Evolutionary conservation across 1,140 invertebrate genomes (phyloP).

Genomic region (Subanguina moxae): DNA sequence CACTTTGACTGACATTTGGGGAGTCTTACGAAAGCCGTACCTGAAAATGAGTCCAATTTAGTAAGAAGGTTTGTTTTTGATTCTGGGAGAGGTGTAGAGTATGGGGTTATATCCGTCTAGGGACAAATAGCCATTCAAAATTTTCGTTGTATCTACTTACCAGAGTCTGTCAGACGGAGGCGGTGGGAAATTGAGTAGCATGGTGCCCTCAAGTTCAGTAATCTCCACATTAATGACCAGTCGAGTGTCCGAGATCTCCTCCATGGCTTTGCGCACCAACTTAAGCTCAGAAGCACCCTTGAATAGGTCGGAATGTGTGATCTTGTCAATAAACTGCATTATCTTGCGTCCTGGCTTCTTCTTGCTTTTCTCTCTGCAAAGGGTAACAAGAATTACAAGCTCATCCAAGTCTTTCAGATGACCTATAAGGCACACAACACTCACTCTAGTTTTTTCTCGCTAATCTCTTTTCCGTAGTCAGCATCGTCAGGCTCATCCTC

Average conservation of each 20-base stretch:
- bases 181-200: conserved; percentile 84
- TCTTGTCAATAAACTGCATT: conserved; percentile 74
- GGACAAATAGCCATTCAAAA: no score
- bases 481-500: conserved; percentile 54
- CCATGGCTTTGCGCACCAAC: conserved; percentile 62
- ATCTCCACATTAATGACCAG: conserved; percentile 82
- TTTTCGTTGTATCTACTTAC: no score
- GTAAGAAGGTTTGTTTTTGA: no score
- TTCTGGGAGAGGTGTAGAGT: no score
- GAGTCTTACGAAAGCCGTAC: conserved; percentile 53
- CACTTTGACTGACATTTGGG: conserved; percentile 47
- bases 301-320: conserved; percentile 84
- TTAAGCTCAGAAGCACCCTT: conserved; percentile 69
- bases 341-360: conserved; percentile 40
- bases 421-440: no score
- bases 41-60: conserved; percentile 11
- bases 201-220: conserved; percentile 73
- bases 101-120: no score
- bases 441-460: conserved; percentile 35
- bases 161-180: conserved; percentile 87
- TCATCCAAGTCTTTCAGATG: no score
- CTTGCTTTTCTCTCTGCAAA: conserved; percentile 13
- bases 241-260: conserved; percentile 79
- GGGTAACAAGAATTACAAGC: no score
- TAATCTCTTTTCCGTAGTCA: conserved; percentile 52